Conservation (phyloP, 2,113 vertebrate species). For the Nesogale talazaci region DNA sequence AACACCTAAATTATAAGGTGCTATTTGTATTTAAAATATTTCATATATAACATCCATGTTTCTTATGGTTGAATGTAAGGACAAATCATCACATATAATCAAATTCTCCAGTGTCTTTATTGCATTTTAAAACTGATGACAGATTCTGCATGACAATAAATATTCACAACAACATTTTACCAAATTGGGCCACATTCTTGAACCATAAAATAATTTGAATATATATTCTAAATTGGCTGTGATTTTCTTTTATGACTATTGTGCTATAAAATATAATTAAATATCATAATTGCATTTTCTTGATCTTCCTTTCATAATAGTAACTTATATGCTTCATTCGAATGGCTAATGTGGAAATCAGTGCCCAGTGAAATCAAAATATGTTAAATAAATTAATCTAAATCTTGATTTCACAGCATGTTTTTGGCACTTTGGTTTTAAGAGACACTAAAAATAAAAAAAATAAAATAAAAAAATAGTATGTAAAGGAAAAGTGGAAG, state of each 20-base stretch:
- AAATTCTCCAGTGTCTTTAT: neutral
- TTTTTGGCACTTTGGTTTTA: neutral
- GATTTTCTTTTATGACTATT: neutral
- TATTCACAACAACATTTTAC: neutral
- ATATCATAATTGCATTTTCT: neutral
- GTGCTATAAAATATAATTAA: conserved; percentile 18
- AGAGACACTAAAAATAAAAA: conserved; percentile 45
- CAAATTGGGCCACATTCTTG: neutral
- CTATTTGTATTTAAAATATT: neutral
- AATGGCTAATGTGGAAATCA: neutral
- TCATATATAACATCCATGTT: no score
- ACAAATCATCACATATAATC: neutral
- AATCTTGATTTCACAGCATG: conserved; percentile 3
- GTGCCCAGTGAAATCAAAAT: conserved; percentile 26
- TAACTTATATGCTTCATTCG: neutral
- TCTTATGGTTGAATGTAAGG: neutral
- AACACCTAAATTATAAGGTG: neutral
- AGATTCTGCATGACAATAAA: neutral
- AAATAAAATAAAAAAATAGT: neutral
- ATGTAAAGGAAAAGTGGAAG: neutral
- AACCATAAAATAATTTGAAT: conserved; percentile 11
- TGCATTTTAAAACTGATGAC: conserved; percentile 28
- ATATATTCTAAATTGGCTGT: neutral
- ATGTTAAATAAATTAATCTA: conserved; percentile 38
- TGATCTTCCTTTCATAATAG: neutral